phyloP scores from a whole-genome alignment of 1,140 invertebrate genomes.

The Varroa destructor region DNA sequence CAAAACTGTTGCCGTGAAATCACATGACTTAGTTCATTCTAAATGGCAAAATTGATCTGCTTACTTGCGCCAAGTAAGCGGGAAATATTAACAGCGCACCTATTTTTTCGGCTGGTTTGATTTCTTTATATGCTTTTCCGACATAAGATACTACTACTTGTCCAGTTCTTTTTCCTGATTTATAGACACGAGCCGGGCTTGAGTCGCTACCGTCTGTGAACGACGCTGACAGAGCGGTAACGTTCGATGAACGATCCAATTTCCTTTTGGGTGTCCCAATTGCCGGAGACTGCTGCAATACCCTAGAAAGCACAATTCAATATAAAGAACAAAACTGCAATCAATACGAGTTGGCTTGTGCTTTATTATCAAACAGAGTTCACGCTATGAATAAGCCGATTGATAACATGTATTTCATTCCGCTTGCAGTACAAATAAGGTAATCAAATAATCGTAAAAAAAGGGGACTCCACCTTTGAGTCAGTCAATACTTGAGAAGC shows the following conservation, averaged over 20 bases:
- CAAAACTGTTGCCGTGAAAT: too few relatives aligned
- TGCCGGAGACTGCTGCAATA: neutral
- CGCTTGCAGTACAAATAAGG: too few relatives aligned
- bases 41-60: too few relatives aligned
- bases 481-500: too few relatives aligned
- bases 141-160: neutral
- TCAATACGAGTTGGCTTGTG: neutral
- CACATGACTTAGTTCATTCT: too few relatives aligned
- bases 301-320: neutral
- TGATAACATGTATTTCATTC: neutral
- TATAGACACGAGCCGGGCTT: slow-evolving; percentile 6
- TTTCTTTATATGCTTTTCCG: neutral
- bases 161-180: slow-evolving; percentile 7
- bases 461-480: too few relatives aligned
- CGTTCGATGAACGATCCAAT: neutral
- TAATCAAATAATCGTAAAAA: too few relatives aligned
- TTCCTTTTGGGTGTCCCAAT: neutral
- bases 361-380: neutral
- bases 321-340: neutral
- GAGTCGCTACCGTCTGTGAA: slow-evolving; percentile 20
- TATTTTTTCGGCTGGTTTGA: neutral
- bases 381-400: neutral
- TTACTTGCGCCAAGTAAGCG: too few relatives aligned
- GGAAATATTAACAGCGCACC: neutral
- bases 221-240: neutral